These are phyloP conservation scores for Bombus balteatus DNA, from an alignment of 1,140 invertebrate genomes.

Conservation along the genomic window DNA sequence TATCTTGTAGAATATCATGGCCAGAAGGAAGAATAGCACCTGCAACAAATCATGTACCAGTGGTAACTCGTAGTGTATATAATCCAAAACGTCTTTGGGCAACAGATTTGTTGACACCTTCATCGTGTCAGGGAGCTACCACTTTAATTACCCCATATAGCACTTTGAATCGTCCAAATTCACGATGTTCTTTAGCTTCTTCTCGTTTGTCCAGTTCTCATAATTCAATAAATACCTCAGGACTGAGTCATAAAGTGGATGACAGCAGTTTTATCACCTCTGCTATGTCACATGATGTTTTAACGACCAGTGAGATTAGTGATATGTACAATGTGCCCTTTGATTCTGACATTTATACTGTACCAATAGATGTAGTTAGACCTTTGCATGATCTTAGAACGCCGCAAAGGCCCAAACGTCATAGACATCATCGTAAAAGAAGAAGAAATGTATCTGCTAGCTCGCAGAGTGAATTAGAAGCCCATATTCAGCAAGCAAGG, in stretches of 20 bases:
- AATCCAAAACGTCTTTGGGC: conserved; percentile 84
- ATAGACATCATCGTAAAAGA: conserved; percentile 85
- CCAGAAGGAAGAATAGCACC: conserved; percentile 76
- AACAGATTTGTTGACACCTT: conserved; percentile 85
- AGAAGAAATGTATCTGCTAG: conserved; percentile 84
- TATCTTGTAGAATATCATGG: conserved; percentile 80
- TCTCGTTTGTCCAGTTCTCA: conserved; percentile 91
- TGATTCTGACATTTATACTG: conserved; percentile 92
- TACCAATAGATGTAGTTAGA: conserved; percentile 90
- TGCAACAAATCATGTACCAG: conserved; percentile 47
- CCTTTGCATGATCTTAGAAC: conserved; percentile 81
- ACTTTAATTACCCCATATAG: conserved; percentile 81
- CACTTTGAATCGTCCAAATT: conserved; percentile 86
- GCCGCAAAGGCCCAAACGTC: conserved; percentile 84
- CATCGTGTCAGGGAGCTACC: conserved; percentile 82
- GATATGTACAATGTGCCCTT: conserved; percentile 94
- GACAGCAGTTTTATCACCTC: conserved; percentile 93
- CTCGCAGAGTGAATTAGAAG: conserved; percentile 81
- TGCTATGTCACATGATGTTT: conserved; percentile 91
- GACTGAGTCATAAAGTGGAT: conserved; percentile 87
- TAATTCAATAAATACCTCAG: conserved; percentile 89
- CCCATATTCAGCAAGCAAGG: conserved; percentile 78
- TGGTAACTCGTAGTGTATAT: conserved; percentile 58
- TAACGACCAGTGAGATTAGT: conserved; percentile 88
- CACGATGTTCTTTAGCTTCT: conserved; percentile 87